phyloP scores from a whole-genome alignment of 2,888 invertebrate species.

The Subacronicta megacephala region DNA sequence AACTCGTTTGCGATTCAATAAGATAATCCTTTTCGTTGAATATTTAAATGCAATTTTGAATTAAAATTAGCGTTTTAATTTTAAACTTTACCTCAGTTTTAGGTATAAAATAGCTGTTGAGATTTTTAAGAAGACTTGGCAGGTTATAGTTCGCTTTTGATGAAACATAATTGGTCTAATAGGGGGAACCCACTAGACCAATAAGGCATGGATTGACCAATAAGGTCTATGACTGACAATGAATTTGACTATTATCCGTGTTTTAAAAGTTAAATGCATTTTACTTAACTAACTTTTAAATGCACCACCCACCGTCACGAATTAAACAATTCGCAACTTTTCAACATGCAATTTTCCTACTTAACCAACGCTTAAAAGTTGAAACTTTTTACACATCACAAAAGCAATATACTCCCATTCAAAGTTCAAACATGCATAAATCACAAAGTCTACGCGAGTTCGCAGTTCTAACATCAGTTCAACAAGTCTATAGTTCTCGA shows the following conservation, averaged over 20 bases:
- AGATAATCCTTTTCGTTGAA: constrained; percentile 53
- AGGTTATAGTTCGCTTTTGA: too few relatives aligned
- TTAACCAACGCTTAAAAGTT: constrained; percentile 40
- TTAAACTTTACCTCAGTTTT: constrained; percentile 18
- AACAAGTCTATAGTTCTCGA: constrained; percentile 47
- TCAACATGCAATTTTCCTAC: constrained; percentile 15
- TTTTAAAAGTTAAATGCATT: not conserved
- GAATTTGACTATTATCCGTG: too few relatives aligned
- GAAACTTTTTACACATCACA: constrained; percentile 55
- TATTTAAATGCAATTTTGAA: constrained; percentile 50
- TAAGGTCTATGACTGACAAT: too few relatives aligned
- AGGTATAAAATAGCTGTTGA: constrained; percentile 17
- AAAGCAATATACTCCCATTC: constrained; percentile 52
- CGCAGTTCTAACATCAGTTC: constrained; percentile 32
- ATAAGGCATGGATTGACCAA: too few relatives aligned
- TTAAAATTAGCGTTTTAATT: constrained; percentile 36
- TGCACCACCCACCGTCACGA: constrained; percentile 6
- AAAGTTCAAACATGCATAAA: constrained; percentile 59
- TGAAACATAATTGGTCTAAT: too few relatives aligned
- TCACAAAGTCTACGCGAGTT: constrained; percentile 46
- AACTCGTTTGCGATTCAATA: constrained; percentile 56
- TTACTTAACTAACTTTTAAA: constrained; percentile 8
- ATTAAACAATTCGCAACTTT: constrained; percentile 11
- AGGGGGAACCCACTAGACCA: too few relatives aligned
- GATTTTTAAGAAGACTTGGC: too few relatives aligned